Percentiles rank a stretch among this genome's conserved stretches.
Evolutionary conservation across 2,797 vertebrate genomes (phyloP).

Genomic region (Cyprinodon diabolis): DNA sequence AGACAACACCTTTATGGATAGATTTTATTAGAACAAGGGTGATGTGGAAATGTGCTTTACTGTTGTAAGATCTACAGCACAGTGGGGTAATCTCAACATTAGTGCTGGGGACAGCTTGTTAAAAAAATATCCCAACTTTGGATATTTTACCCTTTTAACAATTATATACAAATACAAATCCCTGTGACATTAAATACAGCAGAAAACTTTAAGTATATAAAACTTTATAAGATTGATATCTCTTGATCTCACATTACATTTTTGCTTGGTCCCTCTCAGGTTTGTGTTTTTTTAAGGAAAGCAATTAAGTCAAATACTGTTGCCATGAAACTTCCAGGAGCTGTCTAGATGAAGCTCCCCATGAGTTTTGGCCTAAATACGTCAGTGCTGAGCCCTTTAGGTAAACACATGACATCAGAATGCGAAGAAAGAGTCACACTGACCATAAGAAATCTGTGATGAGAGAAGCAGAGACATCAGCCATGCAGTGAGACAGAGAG

Average conservation of each 20-base stretch:
- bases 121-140: not conserved
- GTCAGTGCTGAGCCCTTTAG: constrained; percentile 59
- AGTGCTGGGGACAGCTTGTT: too few relatives aligned
- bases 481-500: constrained; percentile 33
- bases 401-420: constrained; percentile 74
- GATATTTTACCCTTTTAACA: not conserved
- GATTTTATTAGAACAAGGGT: too few relatives aligned
- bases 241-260: constrained; percentile 12
- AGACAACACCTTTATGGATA: too few relatives aligned
- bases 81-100: too few relatives aligned
- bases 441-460: constrained; percentile 21
- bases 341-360: constrained; percentile 69
- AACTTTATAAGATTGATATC: not conserved
- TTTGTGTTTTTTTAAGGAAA: constrained; percentile 28
- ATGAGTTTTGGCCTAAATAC: constrained; percentile 59
- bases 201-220: not conserved
- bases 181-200: not conserved
- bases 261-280: constrained; percentile 1
- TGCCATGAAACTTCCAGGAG: constrained; percentile 67
- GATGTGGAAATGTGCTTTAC: too few relatives aligned
- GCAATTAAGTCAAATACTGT: constrained; percentile 55
- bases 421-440: constrained; percentile 9
- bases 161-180: not conserved
- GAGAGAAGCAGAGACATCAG: constrained; percentile 57
- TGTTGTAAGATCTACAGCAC: too few relatives aligned